Evolutionary conservation across 2,113 vertebrate genomes (phyloP), one percentile per base, ranked within the genome.

Genomic region (Cynocephalus volans): DNA sequence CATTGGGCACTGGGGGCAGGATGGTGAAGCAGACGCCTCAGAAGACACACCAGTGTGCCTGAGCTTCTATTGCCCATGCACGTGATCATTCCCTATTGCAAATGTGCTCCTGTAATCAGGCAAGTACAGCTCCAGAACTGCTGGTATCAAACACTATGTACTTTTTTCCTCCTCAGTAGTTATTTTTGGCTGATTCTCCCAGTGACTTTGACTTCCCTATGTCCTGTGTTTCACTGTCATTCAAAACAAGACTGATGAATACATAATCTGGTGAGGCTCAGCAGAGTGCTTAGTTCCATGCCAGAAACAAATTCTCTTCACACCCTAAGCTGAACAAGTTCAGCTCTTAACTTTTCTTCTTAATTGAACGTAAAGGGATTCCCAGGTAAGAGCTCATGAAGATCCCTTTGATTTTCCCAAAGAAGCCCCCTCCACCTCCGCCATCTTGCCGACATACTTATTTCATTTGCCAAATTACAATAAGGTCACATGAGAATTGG

Each of bases 1-100:
- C 28, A 24, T 26, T 18, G 11, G 6, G 24, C 12, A 1, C 5
- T 3, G 8, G 62, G 62, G 50, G 24, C 45, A 70, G 33, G 36
- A 4, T 41, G 4, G 15, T 0, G 14, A 24, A 58, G 1, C 28
- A 7, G 10, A 58, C 6, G 5, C 8, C 15, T 36, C 10, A 4
- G 8, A 33, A 9, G 45, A 45, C 19, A 58, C n/a, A 1, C 5
- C 70, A 1, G 6, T 10, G 81, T 1, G 12, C 36, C n/a, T 36
- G 10, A 2, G 36, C 23, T 73, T 26, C 41, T 41, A 41, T 41
- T 41, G 41, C 41, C 41, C 41, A 2, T 67, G 31, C 2, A 5
- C 6, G 0, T 33, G 28, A 33, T 15, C 17, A 14, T 67, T 33
- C 64, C 64, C 28, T 67, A 7, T 60, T 17, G 72, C 24, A 50